Base-by-base conservation (phyloP, 37 sponge, comb jelly and placozoan genomes). In the Hormiphora californensis region DNA sequence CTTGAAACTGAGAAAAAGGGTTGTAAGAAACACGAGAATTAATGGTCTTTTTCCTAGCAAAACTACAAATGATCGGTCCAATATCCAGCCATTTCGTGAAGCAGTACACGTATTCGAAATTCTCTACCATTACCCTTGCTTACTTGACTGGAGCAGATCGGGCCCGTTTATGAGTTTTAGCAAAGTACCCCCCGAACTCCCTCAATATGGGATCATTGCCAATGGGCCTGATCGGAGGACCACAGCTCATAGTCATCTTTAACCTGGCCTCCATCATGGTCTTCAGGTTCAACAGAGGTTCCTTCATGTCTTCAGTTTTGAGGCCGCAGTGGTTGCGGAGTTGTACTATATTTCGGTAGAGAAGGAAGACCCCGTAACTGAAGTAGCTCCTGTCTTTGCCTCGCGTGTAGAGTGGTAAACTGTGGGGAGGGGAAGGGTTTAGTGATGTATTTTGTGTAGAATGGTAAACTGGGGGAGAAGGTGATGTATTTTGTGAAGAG, bases 331-430 rank as follows among this genome's bases (percentile, higher is more conserved):
- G 32, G 25, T 73, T 43, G 19, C 81, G 35, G 23, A 73, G 40
- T 36, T 73, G 81, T 23, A 46, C 81, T 4, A 73, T 73, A 30
- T 73, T 73, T 4, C 81, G 81, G 81, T 73, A 30, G 25, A 73
- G 43, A 44, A 73, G 27, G 46, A 73, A 73, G 3, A 73, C 81
- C 4, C 81, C 81, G 81, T 73, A 73, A 36, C 81, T 73, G 49
- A 73, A 73, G 49, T 73, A 73, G 25, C 81, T 73, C 81, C 35
- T 73, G 81, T 73, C 81, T 32, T 73, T 73, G 2, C 81, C 81
- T 30, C 43, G 40, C 46, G 43, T 73, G 35, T 73, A 73, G 28
- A 73, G 81, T 28, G 81, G 81, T 40, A 73, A 40, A n/a, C 81
- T 73, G 81, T 3, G 22, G 61, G 53, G n/a, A n/a, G n/a, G n/a